Evolutionary conservation across 2,888 invertebrate species (phyloP).

Genomic region (Drosophila mulleri): DNA sequence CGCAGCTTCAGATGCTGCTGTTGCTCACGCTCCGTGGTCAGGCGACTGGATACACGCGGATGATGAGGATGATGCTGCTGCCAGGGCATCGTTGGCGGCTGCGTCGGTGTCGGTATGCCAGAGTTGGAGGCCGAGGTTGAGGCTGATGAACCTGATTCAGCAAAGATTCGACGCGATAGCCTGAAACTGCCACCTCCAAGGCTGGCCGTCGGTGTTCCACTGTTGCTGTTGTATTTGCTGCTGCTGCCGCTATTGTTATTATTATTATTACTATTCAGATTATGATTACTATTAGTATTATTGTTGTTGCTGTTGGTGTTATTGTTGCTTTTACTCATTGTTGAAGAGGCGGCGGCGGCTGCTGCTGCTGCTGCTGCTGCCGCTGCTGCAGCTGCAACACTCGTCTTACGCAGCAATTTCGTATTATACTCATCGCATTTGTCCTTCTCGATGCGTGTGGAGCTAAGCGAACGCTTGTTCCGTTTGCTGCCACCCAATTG

Average conservation of each 20-base stretch:
- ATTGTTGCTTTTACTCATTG: conserved; percentile 20
- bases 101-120: conserved; percentile 80
- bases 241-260: conserved; percentile 38
- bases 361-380: conserved; percentile 45
- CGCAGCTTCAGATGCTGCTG: conserved; percentile 82
- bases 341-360: conserved; percentile 20
- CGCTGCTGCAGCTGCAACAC: conserved; percentile 54
- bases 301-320: conserved; percentile 20
- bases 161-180: conserved; percentile 64
- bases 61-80: conserved; percentile 32
- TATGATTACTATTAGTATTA: conserved; percentile 2
- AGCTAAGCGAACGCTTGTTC: conserved; percentile 85
- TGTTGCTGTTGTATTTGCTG: conserved; percentile 39
- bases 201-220: conserved; percentile 41
- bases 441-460: conserved; percentile 85
- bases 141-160: conserved; percentile 66
- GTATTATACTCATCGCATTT: conserved; percentile 85
- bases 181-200: conserved; percentile 59
- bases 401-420: conserved; percentile 83
- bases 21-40: conserved; percentile 51
- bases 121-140: conserved; percentile 80
- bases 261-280: conserved; percentile 12
- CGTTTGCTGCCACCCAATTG: conserved; percentile 77
- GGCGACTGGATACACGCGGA: conserved; percentile 36
- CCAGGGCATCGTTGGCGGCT: conserved; percentile 65